phyloP scores from a whole-genome alignment of 1,140 invertebrate genomes.

The Schlechtendalia chinensis region DNA sequence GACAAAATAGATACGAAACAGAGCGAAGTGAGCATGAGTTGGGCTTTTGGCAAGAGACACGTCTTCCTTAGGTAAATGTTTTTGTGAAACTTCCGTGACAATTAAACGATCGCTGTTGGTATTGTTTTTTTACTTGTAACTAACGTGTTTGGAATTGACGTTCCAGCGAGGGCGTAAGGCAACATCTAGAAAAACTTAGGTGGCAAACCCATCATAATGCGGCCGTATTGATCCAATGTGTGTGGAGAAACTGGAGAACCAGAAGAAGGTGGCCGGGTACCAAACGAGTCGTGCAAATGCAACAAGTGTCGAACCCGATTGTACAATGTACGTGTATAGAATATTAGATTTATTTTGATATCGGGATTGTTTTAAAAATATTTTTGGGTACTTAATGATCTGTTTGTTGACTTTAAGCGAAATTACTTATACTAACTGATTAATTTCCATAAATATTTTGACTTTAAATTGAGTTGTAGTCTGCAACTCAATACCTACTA shows the following conservation, averaged over 20 bases:
- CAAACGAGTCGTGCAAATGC: conserved; percentile 57
- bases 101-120: no score
- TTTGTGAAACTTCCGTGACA: no score
- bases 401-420: background rate
- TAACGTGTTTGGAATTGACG: conserved; percentile 13
- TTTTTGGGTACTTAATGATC: background rate
- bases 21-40: conserved; percentile 65
- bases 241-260: conserved; percentile 77
- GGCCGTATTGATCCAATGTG: conserved; percentile 72
- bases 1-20: conserved; percentile 56
- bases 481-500: no score
- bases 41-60: conserved; percentile 89
- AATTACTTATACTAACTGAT: background rate
- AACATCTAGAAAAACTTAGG: conserved; percentile 72
- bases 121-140: no score
- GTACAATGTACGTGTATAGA: conserved; percentile 13
- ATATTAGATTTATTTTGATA: no score
- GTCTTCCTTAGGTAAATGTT: conserved; percentile 73
- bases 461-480: no score
- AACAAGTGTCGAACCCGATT: conserved; percentile 50
- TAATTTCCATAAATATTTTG: no score
- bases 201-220: conserved; percentile 73
- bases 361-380: no score
- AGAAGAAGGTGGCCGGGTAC: conserved; percentile 69
- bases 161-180: conserved; percentile 83